Base-by-base conservation (phyloP, 2,797 vertebrate species). In the Mico argentatus region DNA sequence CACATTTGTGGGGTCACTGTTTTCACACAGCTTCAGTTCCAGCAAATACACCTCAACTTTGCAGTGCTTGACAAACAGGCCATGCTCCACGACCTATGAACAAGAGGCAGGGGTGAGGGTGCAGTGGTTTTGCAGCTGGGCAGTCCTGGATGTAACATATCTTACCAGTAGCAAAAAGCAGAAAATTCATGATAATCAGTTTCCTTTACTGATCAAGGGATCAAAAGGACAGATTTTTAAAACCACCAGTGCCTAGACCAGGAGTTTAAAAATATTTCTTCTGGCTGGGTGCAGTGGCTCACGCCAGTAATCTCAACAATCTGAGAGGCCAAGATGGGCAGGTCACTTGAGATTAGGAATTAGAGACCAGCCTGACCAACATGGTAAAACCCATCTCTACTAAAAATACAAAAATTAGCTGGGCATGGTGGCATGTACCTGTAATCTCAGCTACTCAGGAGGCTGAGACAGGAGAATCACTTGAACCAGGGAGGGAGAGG, bases 1-100 rank as follows among this genome's bases (percentile, higher is more conserved):
- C 24, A 99, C 98, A n/a, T 99, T 99, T 87, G 99, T 99, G 86
- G 99, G 99, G 98, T 99, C 99, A 1, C 99, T 99, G 97, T 99
- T 99, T 97, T 99, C 99, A 44, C 99, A 99, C 91, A 99, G 98
- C 98, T 99, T 99, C 97, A 99, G 98, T 98, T 99, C 99, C 90
- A 99, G 98, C 96, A 99, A 99, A 98, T 99, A 99, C 85, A 99
- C 99, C 96, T 99, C 99, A 90, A 99, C 99, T 97, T 99, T 99
- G 98, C 99, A 99, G 98, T 99, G 99, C 98, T 99, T 99, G 84
- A 99, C 99, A 99, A 99, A 99, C 97, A 99, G 99, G 94, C 99
- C 99, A 33, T 99, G 99, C 97, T 99, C 99, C 95, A 99, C 99
- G 81, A 99, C 99, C 99, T 99, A 95, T 0, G 85, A 97, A 95